Base-by-base conservation (phyloP, 2,113 vertebrate genomes). In the Heterocephalus glaber region DNA sequence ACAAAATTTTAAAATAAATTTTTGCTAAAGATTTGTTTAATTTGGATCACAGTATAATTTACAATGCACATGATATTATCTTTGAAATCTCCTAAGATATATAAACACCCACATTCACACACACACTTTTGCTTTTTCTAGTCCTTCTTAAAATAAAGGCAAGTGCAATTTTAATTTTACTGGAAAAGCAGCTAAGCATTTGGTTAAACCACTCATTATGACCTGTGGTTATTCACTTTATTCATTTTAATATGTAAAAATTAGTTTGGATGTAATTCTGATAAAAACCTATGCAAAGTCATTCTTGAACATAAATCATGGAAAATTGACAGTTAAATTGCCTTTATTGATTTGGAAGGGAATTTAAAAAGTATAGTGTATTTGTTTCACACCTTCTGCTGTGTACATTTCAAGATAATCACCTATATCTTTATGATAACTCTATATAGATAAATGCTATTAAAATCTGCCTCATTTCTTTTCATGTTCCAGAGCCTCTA, bases 231-330 rank as follows among this genome's bases (percentile, higher is more conserved):
- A 24, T 58, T 90, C 4, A 65, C 80, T 88, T 95, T 79, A 24
- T 58, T 90, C 4, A 65, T 80, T 88, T 95, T 79, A 89, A 83
- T 61, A 89, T 49, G 89, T 90, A 58, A 92, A 11, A 60, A 56
- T 76, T 68, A n/a, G 7, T 47, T 87, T 33, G 28, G 6, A 19
- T 80, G 2, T 1, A 79, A 56, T 86, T 89, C 17, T 72, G 26
- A 22, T 87, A 83, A 83, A 79, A 22, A 72, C 2, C 10, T 68
- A 65, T 63, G 19, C 63, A 82, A 88, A 86, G 10, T 1, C 61
- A 49, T 80, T 93, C 20, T 91, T 96, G 52, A 81, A 5, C 19
- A 70, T 7, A 81, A 30, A 76, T 76, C 12, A 26, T 49, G 72
- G 72, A 20, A 76, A 28, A 76, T 47, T 47, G 44, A 49, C 44